These are phyloP conservation scores for Argentina silus DNA, from an alignment of 2,797 vertebrate genomes.

Conservation along the genomic window DNA sequence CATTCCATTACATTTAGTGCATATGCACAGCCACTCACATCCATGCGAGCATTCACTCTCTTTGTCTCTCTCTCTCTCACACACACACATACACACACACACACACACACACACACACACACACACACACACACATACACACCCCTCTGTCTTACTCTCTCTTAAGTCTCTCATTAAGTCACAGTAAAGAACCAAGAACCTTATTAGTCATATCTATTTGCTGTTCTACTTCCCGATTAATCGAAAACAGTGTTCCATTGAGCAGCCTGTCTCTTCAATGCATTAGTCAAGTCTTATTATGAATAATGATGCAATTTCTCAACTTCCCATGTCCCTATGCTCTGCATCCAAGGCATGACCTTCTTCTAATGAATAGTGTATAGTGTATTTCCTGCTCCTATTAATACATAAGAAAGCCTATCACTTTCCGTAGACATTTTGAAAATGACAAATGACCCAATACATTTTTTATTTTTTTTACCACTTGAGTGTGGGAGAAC, in stretches of 20 bases:
- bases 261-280: neutral
- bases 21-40: neutral
- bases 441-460: constrained; percentile 40
- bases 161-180: no score
- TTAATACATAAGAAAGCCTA: constrained; percentile 18
- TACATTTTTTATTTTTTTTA: neutral
- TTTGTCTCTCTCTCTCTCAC: neutral
- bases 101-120: neutral
- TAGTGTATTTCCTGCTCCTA: constrained; percentile 19
- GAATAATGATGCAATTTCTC: constrained; percentile 11
- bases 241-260: neutral
- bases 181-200: neutral
- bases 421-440: constrained; percentile 27
- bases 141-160: neutral
- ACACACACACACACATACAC: neutral
- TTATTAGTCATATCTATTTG: neutral
- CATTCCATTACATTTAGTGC: constrained; percentile 40
- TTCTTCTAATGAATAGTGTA: constrained; percentile 43
- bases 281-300: neutral
- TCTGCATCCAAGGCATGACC: neutral
- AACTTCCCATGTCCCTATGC: neutral
- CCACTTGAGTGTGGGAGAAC: neutral
- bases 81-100: constrained; percentile 1
- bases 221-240: neutral
- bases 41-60: no score